Base-by-base conservation (phyloP, 2,797 vertebrate species). In the Sebastes glaucus region DNA sequence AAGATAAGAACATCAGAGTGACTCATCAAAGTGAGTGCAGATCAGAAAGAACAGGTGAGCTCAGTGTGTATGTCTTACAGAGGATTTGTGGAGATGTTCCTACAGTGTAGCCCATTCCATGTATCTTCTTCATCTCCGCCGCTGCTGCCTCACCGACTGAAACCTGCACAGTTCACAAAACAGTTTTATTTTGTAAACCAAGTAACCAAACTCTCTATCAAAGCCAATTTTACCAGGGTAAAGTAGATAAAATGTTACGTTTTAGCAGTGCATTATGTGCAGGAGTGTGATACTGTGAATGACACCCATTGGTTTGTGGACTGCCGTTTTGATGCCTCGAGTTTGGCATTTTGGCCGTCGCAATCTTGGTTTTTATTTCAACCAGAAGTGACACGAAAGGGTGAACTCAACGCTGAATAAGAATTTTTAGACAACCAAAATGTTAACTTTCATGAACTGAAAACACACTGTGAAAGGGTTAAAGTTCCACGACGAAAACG, bases 21-120 rank as follows among this genome's bases (percentile, higher is more conserved):
- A 8, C 33, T 30, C 35, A 5, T 60, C 55, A 59, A 10, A 27
- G 16, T 20, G 57, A 32, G 33, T 23, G 32, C 20, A 27, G 69
- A 20, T 62, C 14, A n/a, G 23, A 33, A 2, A 42, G 20, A 35
- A 2, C 22, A 59, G 56, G 14, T n/a, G 16, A 59, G 11, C 18
- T n/a, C 9, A 59, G 42, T 42, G 38, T 46, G 42, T 66, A 0
- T 53, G 20, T 88, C 96, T 95, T 93, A 96, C 96, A 97, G 82
- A 97, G 92, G 87, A 97, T 88, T 74, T 90, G 91, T 80, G 94
- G 89, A 35, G 94, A 94, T 11, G 93, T 82, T 86, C 96, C 97
- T 79, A 96, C 96, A 79, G 38, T 88, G 81, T 96, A 97, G 64
- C 71, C 92, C 88, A 93, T 96, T 62, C 96, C 94, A 75, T 96